phyloP scores from a whole-genome alignment of 92 coral and sea anemone genomes.

The Palythoa grandis region DNA sequence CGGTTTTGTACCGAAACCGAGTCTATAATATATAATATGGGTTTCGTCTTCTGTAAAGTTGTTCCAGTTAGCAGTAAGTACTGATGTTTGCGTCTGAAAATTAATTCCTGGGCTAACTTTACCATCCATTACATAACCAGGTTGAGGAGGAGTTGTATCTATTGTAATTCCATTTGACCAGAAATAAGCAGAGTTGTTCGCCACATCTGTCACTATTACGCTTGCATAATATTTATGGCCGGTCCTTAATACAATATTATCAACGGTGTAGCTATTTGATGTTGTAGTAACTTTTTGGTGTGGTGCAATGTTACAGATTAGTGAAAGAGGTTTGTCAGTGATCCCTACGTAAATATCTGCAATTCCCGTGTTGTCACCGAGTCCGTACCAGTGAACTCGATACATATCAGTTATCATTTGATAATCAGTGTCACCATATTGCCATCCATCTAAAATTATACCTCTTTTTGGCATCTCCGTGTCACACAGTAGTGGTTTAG shows the following conservation, averaged over 20 bases:
- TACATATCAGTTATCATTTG: conserved; percentile 77
- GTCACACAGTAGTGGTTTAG: conserved; percentile 81
- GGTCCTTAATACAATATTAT: conserved; percentile 71
- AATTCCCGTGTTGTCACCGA: conserved; percentile 79
- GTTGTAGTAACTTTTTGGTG: conserved; percentile 58
- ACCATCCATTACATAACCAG: conserved; percentile 85
- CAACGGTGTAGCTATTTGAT: conserved; percentile 65
- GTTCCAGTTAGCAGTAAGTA: conserved; percentile 84
- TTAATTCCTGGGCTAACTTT: conserved; percentile 52
- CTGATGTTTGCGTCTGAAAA: conserved; percentile 77
- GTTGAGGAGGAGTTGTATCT: conserved; percentile 80
- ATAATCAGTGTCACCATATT: conserved; percentile 73
- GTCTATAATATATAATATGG: conserved; percentile 69
- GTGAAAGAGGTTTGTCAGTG: conserved; percentile 55
- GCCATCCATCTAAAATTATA: conserved; percentile 94
- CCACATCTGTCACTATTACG: conserved; percentile 75
- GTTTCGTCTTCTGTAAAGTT: conserved; percentile 89
- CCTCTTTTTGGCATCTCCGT: conserved; percentile 75
- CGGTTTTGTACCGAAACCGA: conserved; percentile 86
- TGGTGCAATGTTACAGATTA: conserved; percentile 68
- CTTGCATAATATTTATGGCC: conserved; percentile 81
- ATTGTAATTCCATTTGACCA: conserved; percentile 81
- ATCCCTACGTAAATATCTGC: conserved; percentile 75
- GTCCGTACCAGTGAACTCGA: conserved; percentile 93
- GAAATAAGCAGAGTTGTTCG: conserved; percentile 76